phyloP scores from a whole-genome alignment of 2,888 invertebrate species.

The Tuberolachnus salignus region DNA sequence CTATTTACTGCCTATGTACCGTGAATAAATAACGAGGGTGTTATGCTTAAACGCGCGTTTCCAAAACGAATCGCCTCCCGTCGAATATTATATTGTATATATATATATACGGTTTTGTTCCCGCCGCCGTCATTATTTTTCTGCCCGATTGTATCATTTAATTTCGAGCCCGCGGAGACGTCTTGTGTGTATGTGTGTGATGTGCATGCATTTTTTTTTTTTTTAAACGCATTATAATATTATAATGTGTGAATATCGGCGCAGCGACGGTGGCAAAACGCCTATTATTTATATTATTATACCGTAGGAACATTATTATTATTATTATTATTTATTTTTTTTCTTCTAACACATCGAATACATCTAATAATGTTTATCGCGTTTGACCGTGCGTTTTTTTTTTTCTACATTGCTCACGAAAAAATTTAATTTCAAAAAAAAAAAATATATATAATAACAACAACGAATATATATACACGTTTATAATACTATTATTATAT shows the following conservation, averaged over 20 bases:
- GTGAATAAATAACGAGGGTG: conserved; percentile 55
- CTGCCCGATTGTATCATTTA: conserved; percentile 50
- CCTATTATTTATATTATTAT: background rate
- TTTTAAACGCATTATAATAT: conserved; percentile 11
- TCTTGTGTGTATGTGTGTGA: background rate
- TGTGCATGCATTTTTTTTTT: too few relatives aligned
- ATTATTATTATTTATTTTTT: background rate
- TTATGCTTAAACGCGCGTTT: conserved; percentile 53
- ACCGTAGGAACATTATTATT: background rate
- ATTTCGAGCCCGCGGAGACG: conserved; percentile 17
- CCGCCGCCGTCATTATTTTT: conserved; percentile 47
- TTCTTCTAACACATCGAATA: background rate
- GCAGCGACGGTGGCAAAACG: background rate
- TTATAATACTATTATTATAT: background rate
- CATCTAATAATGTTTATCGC: conserved; percentile 5
- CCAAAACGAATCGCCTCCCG: conserved; percentile 50
- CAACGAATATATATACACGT: background rate
- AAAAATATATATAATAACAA: background rate
- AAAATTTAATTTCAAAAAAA: conserved; percentile 14
- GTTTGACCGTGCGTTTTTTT: conserved; percentile 28
- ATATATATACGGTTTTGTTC: conserved; percentile 20
- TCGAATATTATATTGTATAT: background rate
- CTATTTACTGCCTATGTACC: conserved; percentile 12
- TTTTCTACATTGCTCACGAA: conserved; percentile 2
- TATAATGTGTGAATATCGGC: conserved; percentile 28